Evolutionary conservation across 2,888 invertebrate species (phyloP), one percentile per base, ranked within the genome.

Genomic region (Nephrocerus scutellatus): DNA sequence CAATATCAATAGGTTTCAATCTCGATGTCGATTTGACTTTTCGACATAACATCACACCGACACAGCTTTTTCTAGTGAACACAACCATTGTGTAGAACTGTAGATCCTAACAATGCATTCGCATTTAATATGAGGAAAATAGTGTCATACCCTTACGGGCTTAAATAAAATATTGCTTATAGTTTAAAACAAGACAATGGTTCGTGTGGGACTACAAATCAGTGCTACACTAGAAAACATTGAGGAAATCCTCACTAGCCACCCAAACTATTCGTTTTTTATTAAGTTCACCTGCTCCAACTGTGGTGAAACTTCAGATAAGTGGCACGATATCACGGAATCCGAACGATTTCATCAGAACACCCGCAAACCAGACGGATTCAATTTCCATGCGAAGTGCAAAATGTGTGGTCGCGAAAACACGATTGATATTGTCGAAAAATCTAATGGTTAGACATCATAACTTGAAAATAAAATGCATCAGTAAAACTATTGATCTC

Each of bases 331-430:
- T 57, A 73, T 89, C 6, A 80, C 77, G 0, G 76, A 86, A 56
- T 74, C 76, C 5, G 86, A 90, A 41, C 80, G 75, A 46, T 72
- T 77, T 6, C 79, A 83, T 2, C 75, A 82, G 30, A 82, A 83
- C 59, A 83, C 84, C 16, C 84, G 88, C 18, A 79, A 83, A 57
- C 80, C 85, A 0, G 77, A 81, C 48, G 84, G 84, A 10, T 84
- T 60, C 18, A 68, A 91, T 63, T 77, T 89, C 51, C 74, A 82
- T 10, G 81, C 84, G 46, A 95, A 92, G 64, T 96, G 96, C 65
- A 92, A 92, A 70, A 71, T 92, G 48, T 96, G 96, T 62, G 72
- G 76, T 0, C 74, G 92, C 34, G 88, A 91, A 61, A 92, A 90
- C 56, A 82, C 81, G 40, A 75, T 92, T 37, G n/a, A n/a, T n/a